Evolutionary conservation across 23 tunicate species (phyloP).

Genomic region (Styela plicata): DNA sequence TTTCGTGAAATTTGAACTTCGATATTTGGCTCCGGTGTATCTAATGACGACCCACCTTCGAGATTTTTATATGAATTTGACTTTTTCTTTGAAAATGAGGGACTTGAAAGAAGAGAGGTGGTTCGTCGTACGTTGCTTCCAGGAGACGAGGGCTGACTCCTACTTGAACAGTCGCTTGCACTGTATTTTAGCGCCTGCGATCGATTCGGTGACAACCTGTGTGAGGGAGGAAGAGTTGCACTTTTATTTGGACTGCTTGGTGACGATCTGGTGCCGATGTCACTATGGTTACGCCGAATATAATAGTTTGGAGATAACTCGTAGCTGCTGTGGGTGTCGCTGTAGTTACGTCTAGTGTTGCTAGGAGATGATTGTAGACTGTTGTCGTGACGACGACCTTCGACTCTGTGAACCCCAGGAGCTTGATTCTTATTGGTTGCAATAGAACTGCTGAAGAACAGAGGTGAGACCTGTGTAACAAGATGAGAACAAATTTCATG

Average conservation of each 20-base stretch:
- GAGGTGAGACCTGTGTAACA: neutral
- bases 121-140: constrained; percentile 25
- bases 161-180: neutral
- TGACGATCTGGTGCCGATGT: neutral
- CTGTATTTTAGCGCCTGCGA: constrained; percentile 2
- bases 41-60: neutral
- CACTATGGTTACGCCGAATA: neutral
- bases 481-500: too few species aligned
- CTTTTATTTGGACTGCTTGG: constrained; percentile 24
- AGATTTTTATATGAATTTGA: constrained; percentile 41
- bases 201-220: neutral
- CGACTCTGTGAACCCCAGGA: neutral
- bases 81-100: constrained; percentile 25
- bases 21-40: neutral
- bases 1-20: neutral
- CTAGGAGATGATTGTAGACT: neutral
- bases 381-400: neutral
- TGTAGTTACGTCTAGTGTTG: neutral
- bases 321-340: neutral
- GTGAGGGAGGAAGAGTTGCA: constrained; percentile 27
- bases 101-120: constrained; percentile 33
- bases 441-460: neutral
- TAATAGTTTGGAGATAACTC: neutral
- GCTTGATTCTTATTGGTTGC: neutral
- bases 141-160: constrained; percentile 16